Percentiles rank a stretch among this genome's conserved stretches.
These are phyloP conservation scores for Pseudomyrmex concolor DNA, from an alignment of 1,140 invertebrate genomes.

Conservation along the genomic window DNA sequence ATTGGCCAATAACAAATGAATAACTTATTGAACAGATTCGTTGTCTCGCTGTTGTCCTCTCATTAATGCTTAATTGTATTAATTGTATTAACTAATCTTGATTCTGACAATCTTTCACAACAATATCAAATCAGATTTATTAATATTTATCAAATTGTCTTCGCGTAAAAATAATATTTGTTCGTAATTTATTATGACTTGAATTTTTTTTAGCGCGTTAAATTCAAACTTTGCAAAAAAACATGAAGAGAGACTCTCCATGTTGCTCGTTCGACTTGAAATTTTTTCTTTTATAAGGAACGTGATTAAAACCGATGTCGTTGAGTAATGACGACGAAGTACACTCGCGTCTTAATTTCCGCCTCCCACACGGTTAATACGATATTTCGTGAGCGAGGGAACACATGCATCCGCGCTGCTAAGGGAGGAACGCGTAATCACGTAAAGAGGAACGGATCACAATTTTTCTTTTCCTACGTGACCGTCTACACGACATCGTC, in stretches of 20 bases:
- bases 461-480: constrained; percentile 57
- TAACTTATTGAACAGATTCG: constrained; percentile 32
- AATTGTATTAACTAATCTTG: constrained; percentile 30
- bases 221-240: constrained; percentile 15
- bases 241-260: background rate
- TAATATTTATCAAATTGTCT: constrained; percentile 1
- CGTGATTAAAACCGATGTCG: constrained; percentile 27
- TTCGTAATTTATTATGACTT: background rate
- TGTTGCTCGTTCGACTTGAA: constrained; percentile 23
- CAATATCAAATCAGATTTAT: background rate
- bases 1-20: constrained; percentile 33
- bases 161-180: background rate
- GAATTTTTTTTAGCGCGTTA: background rate
- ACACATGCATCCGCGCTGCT: background rate
- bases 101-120: background rate
- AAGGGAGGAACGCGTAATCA: constrained; percentile 44
- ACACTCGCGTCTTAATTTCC: constrained; percentile 37
- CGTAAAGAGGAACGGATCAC: constrained; percentile 33
- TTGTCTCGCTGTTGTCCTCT: background rate
- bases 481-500: constrained; percentile 10
- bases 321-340: constrained; percentile 24
- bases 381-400: constrained; percentile 16
- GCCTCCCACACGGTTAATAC: constrained; percentile 18
- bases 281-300: constrained; percentile 25
- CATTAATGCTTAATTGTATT: constrained; percentile 12